A percentile compares a stretch with the other conserved stretches of the same genome.
Evolutionary conservation across 2,113 vertebrate genomes (phyloP).

Genomic region (Oncorhynchus mykiss): DNA sequence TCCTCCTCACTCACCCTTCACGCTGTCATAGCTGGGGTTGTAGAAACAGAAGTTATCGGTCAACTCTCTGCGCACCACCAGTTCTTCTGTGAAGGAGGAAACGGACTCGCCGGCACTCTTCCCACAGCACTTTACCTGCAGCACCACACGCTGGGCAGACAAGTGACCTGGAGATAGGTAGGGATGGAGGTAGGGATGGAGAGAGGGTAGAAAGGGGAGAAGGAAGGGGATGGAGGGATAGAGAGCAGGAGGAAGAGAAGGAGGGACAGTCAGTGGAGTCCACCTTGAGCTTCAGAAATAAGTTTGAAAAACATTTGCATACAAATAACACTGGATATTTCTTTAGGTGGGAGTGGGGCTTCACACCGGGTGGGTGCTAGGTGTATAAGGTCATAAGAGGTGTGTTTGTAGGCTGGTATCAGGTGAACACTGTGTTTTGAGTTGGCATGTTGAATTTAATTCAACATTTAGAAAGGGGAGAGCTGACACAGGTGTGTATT

Average conservation of each 20-base stretch:
- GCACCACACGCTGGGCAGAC: slow-evolving; percentile 81
- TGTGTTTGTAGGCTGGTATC: no score
- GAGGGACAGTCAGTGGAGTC: background rate
- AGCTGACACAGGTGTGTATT: background rate
- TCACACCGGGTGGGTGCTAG: no score
- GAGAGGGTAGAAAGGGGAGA: background rate
- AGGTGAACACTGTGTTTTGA: no score
- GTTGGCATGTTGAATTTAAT: no score
- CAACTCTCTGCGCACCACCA: slow-evolving; percentile 85
- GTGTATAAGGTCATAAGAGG: background rate
- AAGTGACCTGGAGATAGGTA: slow-evolving; percentile 76
- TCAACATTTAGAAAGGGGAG: background rate
- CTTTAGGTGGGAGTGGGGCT: background rate
- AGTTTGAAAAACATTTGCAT: background rate
- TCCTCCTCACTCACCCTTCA: slow-evolving; percentile 73
- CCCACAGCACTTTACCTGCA: slow-evolving; percentile 73
- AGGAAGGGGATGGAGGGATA: background rate
- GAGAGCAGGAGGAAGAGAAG: background rate
- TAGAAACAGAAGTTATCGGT: slow-evolving; percentile 92
- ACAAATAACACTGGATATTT: background rate
- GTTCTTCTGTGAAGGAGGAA: slow-evolving; percentile 79
- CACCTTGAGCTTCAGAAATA: background rate
- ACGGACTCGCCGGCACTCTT: slow-evolving; percentile 63
- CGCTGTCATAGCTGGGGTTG: slow-evolving; percentile 83
- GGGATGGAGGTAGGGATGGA: slow-evolving; percentile 40